phyloP scores from a whole-genome alignment of 1,140 invertebrate genomes.

The Druon quercuslanigerum region DNA sequence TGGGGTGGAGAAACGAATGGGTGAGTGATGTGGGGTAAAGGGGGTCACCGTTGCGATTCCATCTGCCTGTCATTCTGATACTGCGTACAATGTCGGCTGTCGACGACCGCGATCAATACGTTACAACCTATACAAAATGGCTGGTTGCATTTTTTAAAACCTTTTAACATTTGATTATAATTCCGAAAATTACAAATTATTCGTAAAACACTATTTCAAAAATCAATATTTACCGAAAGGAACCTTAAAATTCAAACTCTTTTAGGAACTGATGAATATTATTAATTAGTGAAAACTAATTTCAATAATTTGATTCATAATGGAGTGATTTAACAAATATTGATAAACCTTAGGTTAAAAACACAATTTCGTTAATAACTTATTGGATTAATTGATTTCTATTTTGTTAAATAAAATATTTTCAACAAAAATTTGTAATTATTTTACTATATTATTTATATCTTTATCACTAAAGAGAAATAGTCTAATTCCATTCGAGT shows the following conservation, averaged over 20 bases:
- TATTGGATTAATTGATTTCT: too few relatives aligned
- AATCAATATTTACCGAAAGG: not conserved
- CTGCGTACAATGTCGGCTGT: slow-evolving; percentile 70
- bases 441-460: too few relatives aligned
- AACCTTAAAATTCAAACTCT: too few relatives aligned
- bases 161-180: not conserved
- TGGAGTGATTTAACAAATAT: too few relatives aligned
- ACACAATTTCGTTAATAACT: too few relatives aligned
- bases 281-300: too few relatives aligned
- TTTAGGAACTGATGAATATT: too few relatives aligned
- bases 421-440: too few relatives aligned
- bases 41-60: slow-evolving; percentile 72
- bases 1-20: slow-evolving; percentile 43
- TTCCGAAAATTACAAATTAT: not conserved
- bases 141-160: slow-evolving; percentile 62
- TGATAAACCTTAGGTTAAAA: too few relatives aligned
- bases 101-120: slow-evolving; percentile 73
- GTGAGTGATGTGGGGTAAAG: slow-evolving; percentile 41
- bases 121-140: slow-evolving; percentile 76
- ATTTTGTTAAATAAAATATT: too few relatives aligned
- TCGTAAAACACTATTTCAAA: too few relatives aligned
- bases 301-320: too few relatives aligned
- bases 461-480: slow-evolving; percentile 29
- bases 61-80: slow-evolving; percentile 75
- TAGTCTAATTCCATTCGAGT: slow-evolving; percentile 28